These are phyloP conservation scores for Nanorana parkeri DNA, from an alignment of 2,113 vertebrate genomes.

Conservation along the genomic window DNA sequence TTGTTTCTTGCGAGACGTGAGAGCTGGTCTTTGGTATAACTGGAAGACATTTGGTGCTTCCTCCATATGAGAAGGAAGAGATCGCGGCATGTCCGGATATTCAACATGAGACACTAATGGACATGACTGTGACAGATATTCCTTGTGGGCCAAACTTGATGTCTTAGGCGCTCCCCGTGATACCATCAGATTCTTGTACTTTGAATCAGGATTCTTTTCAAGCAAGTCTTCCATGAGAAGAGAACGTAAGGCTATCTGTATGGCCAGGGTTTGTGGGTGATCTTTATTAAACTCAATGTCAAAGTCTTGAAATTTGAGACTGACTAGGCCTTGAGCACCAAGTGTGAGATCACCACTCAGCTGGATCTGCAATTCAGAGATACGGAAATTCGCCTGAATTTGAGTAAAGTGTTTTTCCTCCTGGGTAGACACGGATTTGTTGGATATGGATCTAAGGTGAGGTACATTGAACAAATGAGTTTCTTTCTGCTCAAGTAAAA, in stretches of 20 bases:
- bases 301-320: conserved; percentile 92
- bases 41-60: conserved; percentile 97
- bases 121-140: conserved; percentile 95
- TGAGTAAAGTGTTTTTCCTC: conserved; percentile 84
- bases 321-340: conserved; percentile 92
- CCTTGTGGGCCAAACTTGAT: conserved; percentile 87
- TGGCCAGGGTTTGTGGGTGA: conserved; percentile 85
- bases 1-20: conserved; percentile 75
- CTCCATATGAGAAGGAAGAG: conserved; percentile 94
- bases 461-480: conserved; percentile 87
- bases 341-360: conserved; percentile 90
- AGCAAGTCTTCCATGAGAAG: conserved; percentile 96
- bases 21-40: conserved; percentile 90
- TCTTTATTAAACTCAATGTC: conserved; percentile 93
- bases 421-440: conserved; percentile 70
- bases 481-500: conserved; percentile 74
- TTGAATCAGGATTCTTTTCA: conserved; percentile 89
- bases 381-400: conserved; percentile 85
- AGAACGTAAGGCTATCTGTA: conserved; percentile 90
- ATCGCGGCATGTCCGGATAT: conserved; percentile 94
- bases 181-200: conserved; percentile 95
- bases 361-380: conserved; percentile 92
- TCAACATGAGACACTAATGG: conserved; percentile 85
- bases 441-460: conserved; percentile 71
- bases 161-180: conserved; percentile 93